phyloP scores from a whole-genome alignment of 2,113 vertebrate species.

The Zosterops borbonicus region DNA sequence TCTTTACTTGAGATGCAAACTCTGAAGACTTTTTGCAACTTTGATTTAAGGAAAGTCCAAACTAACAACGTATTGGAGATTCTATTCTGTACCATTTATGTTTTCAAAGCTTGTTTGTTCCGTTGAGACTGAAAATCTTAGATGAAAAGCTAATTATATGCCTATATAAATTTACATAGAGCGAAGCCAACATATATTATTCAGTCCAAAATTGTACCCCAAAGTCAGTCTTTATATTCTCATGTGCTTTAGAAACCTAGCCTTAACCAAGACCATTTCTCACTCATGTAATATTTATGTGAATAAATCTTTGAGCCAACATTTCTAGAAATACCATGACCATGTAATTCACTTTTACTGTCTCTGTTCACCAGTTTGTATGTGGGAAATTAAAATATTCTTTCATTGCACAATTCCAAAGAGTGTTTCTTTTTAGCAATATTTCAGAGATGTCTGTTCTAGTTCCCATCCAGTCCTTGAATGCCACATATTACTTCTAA shows the following conservation, averaged over 20 bases:
- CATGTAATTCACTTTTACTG: not conserved
- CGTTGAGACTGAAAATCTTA: not conserved
- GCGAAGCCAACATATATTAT: not conserved
- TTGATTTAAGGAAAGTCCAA: not conserved
- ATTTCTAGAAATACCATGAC: not conserved
- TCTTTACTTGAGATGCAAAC: not conserved
- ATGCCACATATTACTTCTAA: not conserved
- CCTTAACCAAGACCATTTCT: not conserved
- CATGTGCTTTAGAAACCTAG: not conserved
- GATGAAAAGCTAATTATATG: not conserved
- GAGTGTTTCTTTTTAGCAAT: not conserved
- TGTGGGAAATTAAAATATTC: not conserved
- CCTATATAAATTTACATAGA: not conserved
- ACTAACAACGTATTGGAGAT: not conserved
- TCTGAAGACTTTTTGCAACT: not conserved
- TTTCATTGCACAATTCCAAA: not conserved
- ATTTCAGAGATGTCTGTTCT: not conserved
- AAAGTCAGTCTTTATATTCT: not conserved
- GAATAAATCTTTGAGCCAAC: not conserved
- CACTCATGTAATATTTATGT: not conserved
- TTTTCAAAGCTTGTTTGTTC: not conserved
- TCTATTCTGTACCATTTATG: not conserved
- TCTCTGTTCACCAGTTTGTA: not conserved
- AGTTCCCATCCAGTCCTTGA: not conserved
- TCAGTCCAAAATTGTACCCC: not conserved